Evolutionary conservation across 2,797 vertebrate genomes (phyloP).

Genomic region (Sternarchorhynchus goeldii): DNA sequence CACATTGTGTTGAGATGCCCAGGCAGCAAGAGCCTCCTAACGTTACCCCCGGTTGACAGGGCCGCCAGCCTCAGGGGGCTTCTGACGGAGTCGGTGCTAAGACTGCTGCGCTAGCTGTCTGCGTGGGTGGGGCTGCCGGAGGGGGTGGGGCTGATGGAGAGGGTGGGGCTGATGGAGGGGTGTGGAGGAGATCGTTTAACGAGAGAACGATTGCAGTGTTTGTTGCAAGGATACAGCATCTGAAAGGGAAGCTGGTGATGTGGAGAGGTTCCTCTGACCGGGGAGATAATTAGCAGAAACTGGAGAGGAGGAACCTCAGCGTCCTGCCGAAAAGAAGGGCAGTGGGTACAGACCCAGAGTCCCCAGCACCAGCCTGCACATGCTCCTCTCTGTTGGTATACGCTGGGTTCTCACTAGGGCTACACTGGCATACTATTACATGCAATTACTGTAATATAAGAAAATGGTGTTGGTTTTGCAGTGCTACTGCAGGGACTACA

Average conservation of each 20-base stretch:
- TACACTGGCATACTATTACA: conserved; percentile 41
- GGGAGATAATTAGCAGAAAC: conserved; percentile 78
- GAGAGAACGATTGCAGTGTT: conserved; percentile 79
- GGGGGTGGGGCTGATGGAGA: conserved; percentile 1
- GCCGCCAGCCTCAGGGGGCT: conserved; percentile 68
- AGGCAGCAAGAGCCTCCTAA: conserved; percentile 61
- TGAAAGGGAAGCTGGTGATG: conserved; percentile 78
- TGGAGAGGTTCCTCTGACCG: conserved; percentile 72
- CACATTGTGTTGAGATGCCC: conserved; percentile 65
- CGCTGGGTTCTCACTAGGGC: conserved; percentile 50
- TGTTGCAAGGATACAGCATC: conserved; percentile 71
- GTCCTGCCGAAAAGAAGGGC: conserved; percentile 63
- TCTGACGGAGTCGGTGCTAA: conserved; percentile 75
- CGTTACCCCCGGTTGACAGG: conserved; percentile 55
- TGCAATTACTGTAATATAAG: conserved; percentile 38
- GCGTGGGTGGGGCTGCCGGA: conserved; percentile 25
- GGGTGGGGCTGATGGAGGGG: conserved; percentile 8
- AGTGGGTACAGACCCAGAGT: conserved; percentile 67
- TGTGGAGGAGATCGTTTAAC: conserved; percentile 73
- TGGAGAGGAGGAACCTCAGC: conserved; percentile 75
- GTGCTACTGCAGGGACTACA: no score
- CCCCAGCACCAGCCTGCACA: conserved; percentile 62
- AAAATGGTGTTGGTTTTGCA: neutral
- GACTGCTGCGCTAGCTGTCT: conserved; percentile 63
- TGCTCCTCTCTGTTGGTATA: conserved; percentile 57